These are phyloP conservation scores for Thera obeliscata DNA, from an alignment of 2,888 invertebrate genomes.

Conservation along the genomic window DNA sequence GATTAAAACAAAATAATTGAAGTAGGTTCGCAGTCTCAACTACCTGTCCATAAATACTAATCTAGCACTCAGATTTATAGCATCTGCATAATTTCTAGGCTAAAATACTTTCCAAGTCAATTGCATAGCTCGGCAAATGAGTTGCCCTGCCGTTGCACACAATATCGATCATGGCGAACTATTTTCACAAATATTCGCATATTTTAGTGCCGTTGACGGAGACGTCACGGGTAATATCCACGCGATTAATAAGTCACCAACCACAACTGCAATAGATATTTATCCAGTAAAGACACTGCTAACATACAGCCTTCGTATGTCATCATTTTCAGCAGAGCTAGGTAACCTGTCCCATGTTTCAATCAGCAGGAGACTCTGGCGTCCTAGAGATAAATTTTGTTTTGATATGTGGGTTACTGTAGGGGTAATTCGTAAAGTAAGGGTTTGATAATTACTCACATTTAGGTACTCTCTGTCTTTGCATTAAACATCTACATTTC, in stretches of 20 bases:
- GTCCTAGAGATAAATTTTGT: too few species aligned
- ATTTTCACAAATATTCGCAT: conserved; percentile 68
- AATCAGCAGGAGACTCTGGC: too few species aligned
- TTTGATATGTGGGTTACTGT: too few species aligned
- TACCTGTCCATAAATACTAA: conserved; percentile 15
- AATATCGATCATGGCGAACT: conserved; percentile 66
- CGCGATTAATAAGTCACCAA: conserved; percentile 60
- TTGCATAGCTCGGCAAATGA: conserved; percentile 58
- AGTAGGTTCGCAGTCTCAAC: neutral
- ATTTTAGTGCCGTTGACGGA: conserved; percentile 65
- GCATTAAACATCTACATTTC: too few species aligned
- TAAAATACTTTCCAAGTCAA: conserved; percentile 65
- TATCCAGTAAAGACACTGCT: conserved; percentile 6
- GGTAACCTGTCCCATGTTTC: too few species aligned
- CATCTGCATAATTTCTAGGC: conserved; percentile 47
- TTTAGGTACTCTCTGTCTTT: too few species aligned
- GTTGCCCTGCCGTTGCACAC: conserved; percentile 52
- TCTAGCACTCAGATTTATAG: conserved; percentile 44
- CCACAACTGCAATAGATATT: conserved; percentile 31
- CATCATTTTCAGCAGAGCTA: too few species aligned
- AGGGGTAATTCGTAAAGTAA: too few species aligned
- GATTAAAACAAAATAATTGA: neutral
- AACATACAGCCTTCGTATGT: too few species aligned
- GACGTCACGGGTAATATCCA: conserved; percentile 69
- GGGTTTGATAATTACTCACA: too few species aligned